A percentile compares a stretch with the other conserved stretches of the same genome.
Conservation (phyloP, 2,113 vertebrate species). For the Myanophis thanlyinensis region DNA sequence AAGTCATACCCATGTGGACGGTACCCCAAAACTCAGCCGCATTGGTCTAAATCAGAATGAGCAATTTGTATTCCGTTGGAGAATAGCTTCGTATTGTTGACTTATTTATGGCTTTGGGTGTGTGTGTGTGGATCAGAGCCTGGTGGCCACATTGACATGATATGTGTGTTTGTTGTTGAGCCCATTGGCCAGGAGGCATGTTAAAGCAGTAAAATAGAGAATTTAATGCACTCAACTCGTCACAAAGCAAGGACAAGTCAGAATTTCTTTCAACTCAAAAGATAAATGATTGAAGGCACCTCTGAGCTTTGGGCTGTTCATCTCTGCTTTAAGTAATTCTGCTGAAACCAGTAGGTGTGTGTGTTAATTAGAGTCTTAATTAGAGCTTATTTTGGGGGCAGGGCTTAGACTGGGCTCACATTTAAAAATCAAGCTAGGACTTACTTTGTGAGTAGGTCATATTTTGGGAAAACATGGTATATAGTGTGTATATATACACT, state of each 20-base stretch:
- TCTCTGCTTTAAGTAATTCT: neutral
- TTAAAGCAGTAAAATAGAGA: neutral
- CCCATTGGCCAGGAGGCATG: neutral
- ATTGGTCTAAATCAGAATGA: neutral
- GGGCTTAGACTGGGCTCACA: too few species aligned
- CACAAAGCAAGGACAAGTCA: neutral
- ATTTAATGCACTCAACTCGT: neutral
- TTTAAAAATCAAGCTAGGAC: too few species aligned
- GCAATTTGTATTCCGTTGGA: neutral
- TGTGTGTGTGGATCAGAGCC: neutral
- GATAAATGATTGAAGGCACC: neutral
- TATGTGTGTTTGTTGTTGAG: neutral
- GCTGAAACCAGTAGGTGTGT: neutral
- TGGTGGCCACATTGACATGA: neutral
- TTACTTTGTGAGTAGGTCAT: too few species aligned
- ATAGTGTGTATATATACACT: too few species aligned
- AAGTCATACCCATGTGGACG: neutral
- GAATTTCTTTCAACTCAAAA: neutral
- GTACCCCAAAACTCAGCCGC: neutral
- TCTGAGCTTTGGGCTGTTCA: neutral
- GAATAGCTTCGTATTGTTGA: neutral
- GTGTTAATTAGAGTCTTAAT: too few species aligned
- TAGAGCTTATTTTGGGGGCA: too few species aligned
- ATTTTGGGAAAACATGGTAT: too few species aligned
- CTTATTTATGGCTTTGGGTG: neutral